Evolutionary conservation across 2,113 vertebrate species (phyloP), one percentile per base, ranked within the genome.

Genomic region (Trichomycterus rosablanca): DNA sequence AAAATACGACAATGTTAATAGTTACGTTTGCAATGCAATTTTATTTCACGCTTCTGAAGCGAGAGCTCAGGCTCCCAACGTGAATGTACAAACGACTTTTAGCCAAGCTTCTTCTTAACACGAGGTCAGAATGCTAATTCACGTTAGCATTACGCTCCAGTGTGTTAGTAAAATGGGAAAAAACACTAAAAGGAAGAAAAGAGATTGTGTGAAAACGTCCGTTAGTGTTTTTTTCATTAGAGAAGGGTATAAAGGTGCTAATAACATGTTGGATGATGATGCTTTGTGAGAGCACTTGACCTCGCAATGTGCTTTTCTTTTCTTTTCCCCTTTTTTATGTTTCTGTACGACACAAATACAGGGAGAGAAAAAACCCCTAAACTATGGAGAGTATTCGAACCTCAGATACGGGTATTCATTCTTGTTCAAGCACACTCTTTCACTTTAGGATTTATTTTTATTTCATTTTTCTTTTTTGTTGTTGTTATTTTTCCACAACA

Each of bases 331-430:
- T 19, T 57, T 42, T 63, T 59, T 52, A 79, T 59, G 82, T 87
- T 81, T 83, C 79, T 83, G 81, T 80, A 71, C 75, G 79, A 84
- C 72, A 30, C 50, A 76, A 86, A 78, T 66, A 74, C 83, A 85
- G 82, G 82, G 80, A 79, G 74, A 63, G 81, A 78, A 30, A 51
- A 48, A 52, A 37, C 32, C n/a, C n/a, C n/a, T n/a, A 37, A 55
- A 80, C 74, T 51, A 75, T 76, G 77, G 78, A 82, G 81, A 83
- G 82, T 84, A 82, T 87, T 87, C 82, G 81, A 75, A 87, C 83
- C 77, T 86, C 82, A 73, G 80, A 88, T 88, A 89, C 85, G 87
- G 86, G 87, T 88, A 88, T 86, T 74, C 24, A 53, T 72, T 83
- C 78, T 67, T 84, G 80, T 86, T 84, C 84, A 83, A 86, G 85